Evolutionary conservation across 2,797 vertebrate species (phyloP).

Genomic region (Linurgus olivaceus): DNA sequence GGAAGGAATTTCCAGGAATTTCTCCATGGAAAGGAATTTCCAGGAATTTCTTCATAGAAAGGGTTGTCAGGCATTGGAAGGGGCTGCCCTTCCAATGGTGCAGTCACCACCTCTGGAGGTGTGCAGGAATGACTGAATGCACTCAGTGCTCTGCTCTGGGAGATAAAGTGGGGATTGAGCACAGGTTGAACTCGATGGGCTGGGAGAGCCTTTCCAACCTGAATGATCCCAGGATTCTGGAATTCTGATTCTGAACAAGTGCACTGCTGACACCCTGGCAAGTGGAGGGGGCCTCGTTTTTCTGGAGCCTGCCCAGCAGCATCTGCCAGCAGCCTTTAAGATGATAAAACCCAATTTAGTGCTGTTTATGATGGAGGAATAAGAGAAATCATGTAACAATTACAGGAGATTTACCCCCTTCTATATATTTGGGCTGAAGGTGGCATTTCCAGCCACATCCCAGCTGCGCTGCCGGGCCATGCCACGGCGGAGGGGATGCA

Average conservation of each 20-base stretch:
- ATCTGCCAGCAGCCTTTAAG: not conserved
- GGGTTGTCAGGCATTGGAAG: not conserved
- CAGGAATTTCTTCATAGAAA: not conserved
- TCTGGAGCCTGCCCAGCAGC: not conserved
- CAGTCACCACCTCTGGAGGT: not conserved
- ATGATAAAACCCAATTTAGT: not conserved
- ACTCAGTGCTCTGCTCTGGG: not conserved
- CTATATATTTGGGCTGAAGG: not conserved
- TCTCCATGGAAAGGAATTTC: not conserved
- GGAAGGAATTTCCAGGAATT: not conserved
- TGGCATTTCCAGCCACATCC: not conserved
- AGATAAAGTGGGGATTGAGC: too few relatives aligned
- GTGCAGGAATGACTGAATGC: not conserved
- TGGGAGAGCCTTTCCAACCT: not conserved
- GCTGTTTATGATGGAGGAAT: not conserved
- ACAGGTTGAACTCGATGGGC: rapidly evolving
- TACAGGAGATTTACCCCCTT: conserved; percentile 39
- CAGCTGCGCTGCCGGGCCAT: not conserved
- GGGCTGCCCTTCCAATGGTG: not conserved
- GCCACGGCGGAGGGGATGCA: not conserved
- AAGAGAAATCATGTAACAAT: conserved; percentile 32
- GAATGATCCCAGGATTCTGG: not conserved
- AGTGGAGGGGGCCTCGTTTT: not conserved
- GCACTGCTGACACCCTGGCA: rapidly evolving
- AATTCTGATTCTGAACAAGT: not conserved